Conservation (phyloP, 23 tunicate species). For the Diplosoma virens region DNA sequence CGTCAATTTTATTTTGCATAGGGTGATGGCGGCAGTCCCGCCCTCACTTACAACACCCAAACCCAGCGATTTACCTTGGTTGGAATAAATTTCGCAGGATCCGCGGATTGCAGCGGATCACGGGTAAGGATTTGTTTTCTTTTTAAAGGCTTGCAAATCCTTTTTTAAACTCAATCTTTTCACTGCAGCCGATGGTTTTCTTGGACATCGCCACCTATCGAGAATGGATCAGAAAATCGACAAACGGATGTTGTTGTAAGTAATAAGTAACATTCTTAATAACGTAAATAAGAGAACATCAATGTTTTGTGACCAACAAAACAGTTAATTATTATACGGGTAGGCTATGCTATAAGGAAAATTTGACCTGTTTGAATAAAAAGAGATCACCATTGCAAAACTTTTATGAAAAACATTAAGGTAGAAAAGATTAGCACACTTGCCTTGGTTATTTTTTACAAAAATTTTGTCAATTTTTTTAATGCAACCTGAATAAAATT, state of each 20-base stretch:
- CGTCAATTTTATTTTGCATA: no score
- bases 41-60: conserved; percentile 36
- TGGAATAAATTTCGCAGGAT: conserved; percentile 81
- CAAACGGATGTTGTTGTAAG: conserved; percentile 92
- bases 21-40: conserved; percentile 93
- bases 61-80: conserved; percentile 42
- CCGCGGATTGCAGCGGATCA: conserved; percentile 46
- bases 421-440: no score
- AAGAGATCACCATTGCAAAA: no score
- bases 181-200: conserved; percentile 65
- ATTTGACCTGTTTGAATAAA: no score
- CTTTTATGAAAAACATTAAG: no score
- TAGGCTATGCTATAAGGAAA: no score
- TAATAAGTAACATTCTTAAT: background rate
- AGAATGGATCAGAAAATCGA: conserved; percentile 72
- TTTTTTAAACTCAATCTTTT: conserved; percentile 1
- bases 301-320: background rate
- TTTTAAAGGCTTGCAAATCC: no score
- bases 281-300: background rate
- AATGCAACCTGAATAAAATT: no score
- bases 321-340: no score
- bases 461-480: no score
- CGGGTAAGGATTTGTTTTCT: conserved; percentile 26
- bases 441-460: no score
- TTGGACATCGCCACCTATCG: conserved; percentile 51